These are phyloP conservation scores for Zaprionus nigranus DNA, from an alignment of 1,140 invertebrate species.

Conservation along the genomic window DNA sequence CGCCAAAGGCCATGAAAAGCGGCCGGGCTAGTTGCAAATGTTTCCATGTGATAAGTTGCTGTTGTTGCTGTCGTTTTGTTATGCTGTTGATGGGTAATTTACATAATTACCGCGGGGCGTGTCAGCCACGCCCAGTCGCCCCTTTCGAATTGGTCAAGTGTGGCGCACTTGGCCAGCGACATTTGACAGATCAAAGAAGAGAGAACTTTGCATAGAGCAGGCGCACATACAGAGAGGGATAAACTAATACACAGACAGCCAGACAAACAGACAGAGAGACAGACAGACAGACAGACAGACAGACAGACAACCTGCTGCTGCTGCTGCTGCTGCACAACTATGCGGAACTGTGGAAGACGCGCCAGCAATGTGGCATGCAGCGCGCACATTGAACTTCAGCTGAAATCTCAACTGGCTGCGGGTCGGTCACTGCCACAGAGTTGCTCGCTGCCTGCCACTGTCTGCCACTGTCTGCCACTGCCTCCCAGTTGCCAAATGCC, in stretches of 20 bases:
- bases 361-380: conserved; percentile 39
- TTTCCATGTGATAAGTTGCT: conserved; percentile 47
- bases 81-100: conserved; percentile 67
- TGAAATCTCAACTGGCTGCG: conserved; percentile 57
- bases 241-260: neutral
- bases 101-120: conserved; percentile 70
- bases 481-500: conserved; percentile 28
- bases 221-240: neutral
- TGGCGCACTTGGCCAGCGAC: conserved; percentile 25
- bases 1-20: conserved; percentile 49
- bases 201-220: conserved; percentile 10
- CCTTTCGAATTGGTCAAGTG: conserved; percentile 19
- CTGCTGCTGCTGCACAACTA: conserved; percentile 36
- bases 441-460: neutral
- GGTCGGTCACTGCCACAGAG: conserved; percentile 67
- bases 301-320: neutral
- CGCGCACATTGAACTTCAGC: conserved; percentile 70
- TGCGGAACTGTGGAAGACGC: conserved; percentile 56
- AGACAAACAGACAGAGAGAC: too few species aligned
- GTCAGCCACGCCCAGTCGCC: conserved; percentile 39
- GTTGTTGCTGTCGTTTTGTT: conserved; percentile 20
- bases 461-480: neutral
- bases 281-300: neutral
- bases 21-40: conserved; percentile 51
- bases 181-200: conserved; percentile 24